Conservation (phyloP, 2,888 invertebrate species). For the Ennomos erosarius region DNA sequence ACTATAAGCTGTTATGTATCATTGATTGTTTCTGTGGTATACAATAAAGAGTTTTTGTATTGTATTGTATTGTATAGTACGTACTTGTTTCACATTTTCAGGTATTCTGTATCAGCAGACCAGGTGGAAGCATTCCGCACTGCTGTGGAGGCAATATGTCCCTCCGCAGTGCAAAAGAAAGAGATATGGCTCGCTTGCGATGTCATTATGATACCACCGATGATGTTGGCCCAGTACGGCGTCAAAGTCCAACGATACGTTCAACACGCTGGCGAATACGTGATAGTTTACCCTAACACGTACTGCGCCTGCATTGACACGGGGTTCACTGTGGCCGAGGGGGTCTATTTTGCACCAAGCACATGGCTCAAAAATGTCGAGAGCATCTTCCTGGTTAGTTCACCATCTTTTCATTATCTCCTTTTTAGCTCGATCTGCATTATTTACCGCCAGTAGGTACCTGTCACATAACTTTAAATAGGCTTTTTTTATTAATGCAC, state of each 20-base stretch:
- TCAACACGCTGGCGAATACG: constrained; percentile 95
- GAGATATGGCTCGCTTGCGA: constrained; percentile 96
- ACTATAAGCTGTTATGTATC: too few relatives aligned
- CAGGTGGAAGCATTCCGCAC: constrained; percentile 90
- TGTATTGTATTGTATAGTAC: too few relatives aligned
- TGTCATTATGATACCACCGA: constrained; percentile 96
- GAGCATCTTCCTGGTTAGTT: constrained; percentile 88
- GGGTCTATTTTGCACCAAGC: constrained; percentile 94
- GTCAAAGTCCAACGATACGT: constrained; percentile 92
- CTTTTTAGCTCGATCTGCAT: too few relatives aligned
- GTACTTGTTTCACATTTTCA: constrained; percentile 41
- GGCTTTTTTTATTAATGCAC: too few relatives aligned
- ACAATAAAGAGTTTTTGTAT: too few relatives aligned
- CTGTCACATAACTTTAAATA: too few relatives aligned
- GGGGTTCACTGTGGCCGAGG: constrained; percentile 95
- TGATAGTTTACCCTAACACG: constrained; percentile 94
- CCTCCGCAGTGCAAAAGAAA: constrained; percentile 93
- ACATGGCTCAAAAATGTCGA: constrained; percentile 91
- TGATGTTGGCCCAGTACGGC: constrained; percentile 89
- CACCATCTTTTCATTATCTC: too few relatives aligned
- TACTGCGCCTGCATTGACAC: constrained; percentile 95
- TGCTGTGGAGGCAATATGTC: constrained; percentile 91
- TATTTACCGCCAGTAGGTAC: too few relatives aligned
- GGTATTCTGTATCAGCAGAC: constrained; percentile 93
- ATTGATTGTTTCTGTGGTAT: too few relatives aligned